Evolutionary conservation across 2,797 vertebrate species (phyloP), one percentile per base, ranked within the genome.

Genomic region (Mus minutoides): DNA sequence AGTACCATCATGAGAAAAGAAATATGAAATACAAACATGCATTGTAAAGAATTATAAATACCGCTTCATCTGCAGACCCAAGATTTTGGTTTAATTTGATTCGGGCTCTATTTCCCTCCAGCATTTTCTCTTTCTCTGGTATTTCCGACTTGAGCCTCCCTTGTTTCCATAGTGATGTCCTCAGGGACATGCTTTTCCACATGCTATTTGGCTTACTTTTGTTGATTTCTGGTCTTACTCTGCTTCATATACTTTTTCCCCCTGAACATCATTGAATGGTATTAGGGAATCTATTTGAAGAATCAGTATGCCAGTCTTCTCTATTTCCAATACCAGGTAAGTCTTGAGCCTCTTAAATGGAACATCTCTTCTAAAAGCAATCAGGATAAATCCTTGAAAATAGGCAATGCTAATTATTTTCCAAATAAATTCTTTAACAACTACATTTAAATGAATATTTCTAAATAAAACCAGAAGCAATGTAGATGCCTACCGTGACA

Each of bases 11-110:
- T n/a, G 79, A 96, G 96, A 93, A 94, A 98, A 98, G 95, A 97
- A 96, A 97, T 97, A 79, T 98, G 97, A 98, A 98, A 97, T 97
- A 97, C 97, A 98, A 77, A 73, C 49, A 94, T 97, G 97, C 94
- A 93, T 98, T 95, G 95, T 89, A 95, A 94, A 78, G 82, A 88
- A 97, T 98, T 98, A 97, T 92, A 98, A 97, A 97, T 97, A 97
- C 83, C 97, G 82, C 93, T 97, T 98, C 90, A 95, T 52, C 89
- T 91, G 83, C 92, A 95, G 89, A 37, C 37, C 34, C 29, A 84
- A 90, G 76, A 90, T 91, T 98, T 98, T 97, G 94, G 58, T 93
- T 97, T 96, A 97, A 98, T 97, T 98, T 97, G 91, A 97, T 94
- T 84, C 31, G 43, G 37, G 37, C 6, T 13, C 80, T 94, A 87